Conservation (phyloP, 1,140 invertebrate genomes). For the Bilobella aurantiaca region DNA sequence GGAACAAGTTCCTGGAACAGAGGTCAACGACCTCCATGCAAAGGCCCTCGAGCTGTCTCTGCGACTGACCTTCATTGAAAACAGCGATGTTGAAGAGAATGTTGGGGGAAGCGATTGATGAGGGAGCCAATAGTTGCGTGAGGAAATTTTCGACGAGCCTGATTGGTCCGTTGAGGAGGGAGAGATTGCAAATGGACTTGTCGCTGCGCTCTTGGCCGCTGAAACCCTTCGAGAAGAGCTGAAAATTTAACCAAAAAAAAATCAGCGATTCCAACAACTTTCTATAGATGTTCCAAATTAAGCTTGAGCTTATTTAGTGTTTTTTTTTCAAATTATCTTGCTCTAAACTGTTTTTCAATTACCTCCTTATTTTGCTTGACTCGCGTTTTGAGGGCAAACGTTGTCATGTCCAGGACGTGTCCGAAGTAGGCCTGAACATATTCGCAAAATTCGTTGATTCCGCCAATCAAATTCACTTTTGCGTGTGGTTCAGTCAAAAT, state of each 20-base stretch:
- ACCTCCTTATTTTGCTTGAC: constrained; percentile 19
- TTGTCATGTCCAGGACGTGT: background rate
- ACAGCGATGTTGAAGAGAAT: constrained; percentile 24
- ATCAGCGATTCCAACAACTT: no score
- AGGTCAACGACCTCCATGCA: constrained; percentile 31
- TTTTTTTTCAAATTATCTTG: background rate
- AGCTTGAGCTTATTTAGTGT: background rate
- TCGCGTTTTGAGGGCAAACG: background rate
- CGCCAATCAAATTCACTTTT: constrained; percentile 29
- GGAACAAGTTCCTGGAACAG: constrained; percentile 22
- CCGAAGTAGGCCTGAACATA: constrained; percentile 24
- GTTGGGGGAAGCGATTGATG: constrained; percentile 18
- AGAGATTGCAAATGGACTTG: constrained; percentile 18
- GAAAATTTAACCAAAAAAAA: no score
- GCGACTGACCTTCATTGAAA: constrained; percentile 15
- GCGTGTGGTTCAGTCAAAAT: constrained; percentile 20
- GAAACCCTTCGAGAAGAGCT: constrained; percentile 10
- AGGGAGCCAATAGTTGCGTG: constrained; percentile 24
- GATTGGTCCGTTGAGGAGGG: constrained; percentile 22
- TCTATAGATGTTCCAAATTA: no score
- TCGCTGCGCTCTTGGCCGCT: constrained; percentile 2
- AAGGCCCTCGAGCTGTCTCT: constrained; percentile 23
- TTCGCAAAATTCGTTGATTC: constrained; percentile 32
- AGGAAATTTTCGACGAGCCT: constrained; percentile 21
- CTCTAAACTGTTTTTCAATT: constrained; percentile 4